Conservation (phyloP, 2,113 vertebrate genomes). For the Leuciscus idus region DNA sequence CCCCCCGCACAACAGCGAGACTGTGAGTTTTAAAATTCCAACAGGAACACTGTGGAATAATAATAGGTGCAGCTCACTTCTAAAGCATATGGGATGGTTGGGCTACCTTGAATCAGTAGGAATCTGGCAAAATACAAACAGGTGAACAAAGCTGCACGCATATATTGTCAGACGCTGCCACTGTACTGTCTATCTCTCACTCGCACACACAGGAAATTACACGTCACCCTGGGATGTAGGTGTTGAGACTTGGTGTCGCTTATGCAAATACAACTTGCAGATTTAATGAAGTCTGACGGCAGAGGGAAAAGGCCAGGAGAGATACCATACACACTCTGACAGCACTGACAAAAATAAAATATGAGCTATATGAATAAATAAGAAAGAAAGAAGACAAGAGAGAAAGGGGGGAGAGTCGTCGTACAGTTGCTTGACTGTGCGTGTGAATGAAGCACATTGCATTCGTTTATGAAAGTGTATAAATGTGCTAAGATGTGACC, state of each 20-base stretch:
- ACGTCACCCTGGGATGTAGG: constrained; percentile 13
- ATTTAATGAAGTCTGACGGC: constrained; percentile 33
- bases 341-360: constrained; percentile 5
- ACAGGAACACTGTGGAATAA: background rate
- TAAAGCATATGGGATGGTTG: constrained; percentile 5
- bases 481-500: background rate
- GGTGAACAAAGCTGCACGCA: constrained; percentile 14
- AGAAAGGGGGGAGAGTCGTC: background rate
- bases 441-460: background rate
- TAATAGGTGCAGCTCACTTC: constrained; percentile 2
- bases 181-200: background rate
- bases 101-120: constrained; percentile 22
- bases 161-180: constrained; percentile 5
- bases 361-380: constrained; percentile 9
- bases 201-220: constrained; percentile 29
- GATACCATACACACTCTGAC: constrained; percentile 32
- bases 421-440: background rate
- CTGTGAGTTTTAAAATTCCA: constrained; percentile 28
- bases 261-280: constrained; percentile 34
- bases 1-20: background rate
- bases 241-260: constrained; percentile 26
- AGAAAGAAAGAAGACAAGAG: constrained; percentile 16
- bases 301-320: constrained; percentile 17
- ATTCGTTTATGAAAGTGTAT: background rate
- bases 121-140: constrained; percentile 33